Base-by-base conservation (phyloP, 2,113 vertebrate species). In the Accipiter cooperii region DNA sequence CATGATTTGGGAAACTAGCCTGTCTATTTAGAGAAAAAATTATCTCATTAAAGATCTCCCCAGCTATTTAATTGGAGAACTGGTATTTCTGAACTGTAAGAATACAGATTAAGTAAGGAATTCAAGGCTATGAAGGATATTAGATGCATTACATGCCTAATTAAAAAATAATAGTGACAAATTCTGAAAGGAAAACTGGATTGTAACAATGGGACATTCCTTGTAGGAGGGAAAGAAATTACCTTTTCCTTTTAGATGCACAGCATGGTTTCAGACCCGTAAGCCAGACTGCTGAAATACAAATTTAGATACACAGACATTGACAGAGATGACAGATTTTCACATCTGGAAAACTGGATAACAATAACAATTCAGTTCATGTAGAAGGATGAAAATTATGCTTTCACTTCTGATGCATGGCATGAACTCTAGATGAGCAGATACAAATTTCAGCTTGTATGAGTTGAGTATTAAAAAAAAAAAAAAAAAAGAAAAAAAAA, bases 311-410 rank as follows among this genome's bases (percentile, higher is more conserved):
- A 64, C 4, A 33, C 58, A 60, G 54, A 85, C 88, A 46, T 90
- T 97, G 97, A 97, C 96, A 97, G 89, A 94, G 92, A 94, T 98
- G 97, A 97, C 97, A 97, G 97, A 97, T 96, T 95, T 96, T 98
- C 95, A 96, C 97, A 95, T 98, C 96, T 97, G 97, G 98, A 98
- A 97, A 98, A 97, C 93, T 74, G 94, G 97, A 96, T 98, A 98
- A 97, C 95, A 97, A 96, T 92, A 97, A 97, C 96, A 98, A 96
- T 97, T 97, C 89, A 65, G 73, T 95, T 96, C 90, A 82, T 97
- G 96, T 96, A 97, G 97, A 97, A 90, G 75, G 90, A 93, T 95
- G 87, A 92, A 98, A 98, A 98, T 98, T 95, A 95, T 13, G 42
- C 95, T 96, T 98, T 97, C 94, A 70, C 73, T 98, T 97, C 75